A percentile compares a stretch with the other conserved stretches of the same genome.
phyloP scores from a whole-genome alignment of 2,113 vertebrate genomes.

The Ceratotherium simum region DNA sequence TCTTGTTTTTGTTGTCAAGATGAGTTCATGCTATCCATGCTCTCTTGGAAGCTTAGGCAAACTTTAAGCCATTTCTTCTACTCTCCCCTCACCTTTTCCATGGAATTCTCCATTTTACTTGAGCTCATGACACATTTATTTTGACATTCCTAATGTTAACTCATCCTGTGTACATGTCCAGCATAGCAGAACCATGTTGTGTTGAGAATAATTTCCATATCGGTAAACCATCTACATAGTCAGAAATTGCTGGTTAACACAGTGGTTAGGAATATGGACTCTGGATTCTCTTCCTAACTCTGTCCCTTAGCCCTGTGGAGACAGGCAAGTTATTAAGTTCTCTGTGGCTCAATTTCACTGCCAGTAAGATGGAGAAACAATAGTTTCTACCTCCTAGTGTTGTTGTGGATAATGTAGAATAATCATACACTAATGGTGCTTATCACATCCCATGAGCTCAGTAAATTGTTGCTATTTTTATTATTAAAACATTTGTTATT shows the following conservation, averaged over 20 bases:
- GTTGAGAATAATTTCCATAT: not conserved
- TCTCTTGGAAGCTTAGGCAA: not conserved
- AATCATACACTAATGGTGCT: not conserved
- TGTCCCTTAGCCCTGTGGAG: not conserved
- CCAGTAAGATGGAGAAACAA: not conserved
- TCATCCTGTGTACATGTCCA: not conserved
- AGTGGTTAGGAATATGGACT: not conserved
- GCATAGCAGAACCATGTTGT: not conserved
- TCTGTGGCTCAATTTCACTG: not conserved
- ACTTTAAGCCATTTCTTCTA: not conserved
- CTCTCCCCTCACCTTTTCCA: not conserved
- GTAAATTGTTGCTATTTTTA: not conserved
- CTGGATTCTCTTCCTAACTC: not conserved
- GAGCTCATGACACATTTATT: not conserved
- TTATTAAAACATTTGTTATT: not conserved
- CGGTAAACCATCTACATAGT: not conserved
- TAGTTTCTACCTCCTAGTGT: not conserved
- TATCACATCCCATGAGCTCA: not conserved
- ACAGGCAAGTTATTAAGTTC: not conserved
- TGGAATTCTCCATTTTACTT: not conserved
- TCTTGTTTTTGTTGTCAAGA: not conserved
- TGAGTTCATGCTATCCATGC: not conserved
- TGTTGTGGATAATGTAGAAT: not conserved
- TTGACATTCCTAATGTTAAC: not conserved
- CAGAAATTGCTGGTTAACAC: not conserved